Evolutionary conservation across 1,140 invertebrate species (phyloP).

Genomic region (Sinonovacula constricta): DNA sequence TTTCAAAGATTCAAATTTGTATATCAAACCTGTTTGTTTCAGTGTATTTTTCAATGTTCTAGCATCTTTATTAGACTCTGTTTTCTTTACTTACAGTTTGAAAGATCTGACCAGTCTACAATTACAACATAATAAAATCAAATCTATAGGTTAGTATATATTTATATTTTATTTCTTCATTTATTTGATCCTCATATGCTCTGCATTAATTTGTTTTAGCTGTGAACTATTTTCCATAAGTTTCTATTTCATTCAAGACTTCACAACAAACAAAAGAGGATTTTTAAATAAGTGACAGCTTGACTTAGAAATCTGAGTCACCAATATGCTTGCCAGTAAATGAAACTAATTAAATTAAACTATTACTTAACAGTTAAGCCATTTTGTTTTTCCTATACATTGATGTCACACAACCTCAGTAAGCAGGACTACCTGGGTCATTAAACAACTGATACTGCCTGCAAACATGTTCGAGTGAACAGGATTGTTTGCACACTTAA

Average conservation of each 20-base stretch:
- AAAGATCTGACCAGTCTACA: slow-evolving; percentile 72
- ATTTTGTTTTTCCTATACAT: no score
- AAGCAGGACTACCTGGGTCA: no score
- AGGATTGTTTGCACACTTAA: no score
- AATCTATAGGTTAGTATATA: slow-evolving; percentile 64
- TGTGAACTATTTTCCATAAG: not conserved
- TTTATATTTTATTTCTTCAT: not conserved
- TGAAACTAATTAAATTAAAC: no score
- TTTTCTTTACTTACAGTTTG: slow-evolving; percentile 61
- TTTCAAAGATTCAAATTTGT: not conserved
- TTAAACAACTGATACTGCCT: no score
- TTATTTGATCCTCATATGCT: not conserved
- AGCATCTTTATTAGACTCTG: slow-evolving; percentile 16
- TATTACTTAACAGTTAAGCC: no score
- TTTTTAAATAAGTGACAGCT: no score
- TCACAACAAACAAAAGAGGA: no score
- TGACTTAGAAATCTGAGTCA: not conserved
- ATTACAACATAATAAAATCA: slow-evolving; percentile 74
- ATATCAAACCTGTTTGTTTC: not conserved
- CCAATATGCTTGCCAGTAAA: not conserved
- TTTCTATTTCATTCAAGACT: not conserved
- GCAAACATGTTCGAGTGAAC: no score
- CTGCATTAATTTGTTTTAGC: not conserved
- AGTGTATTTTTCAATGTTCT: slow-evolving; percentile 1
- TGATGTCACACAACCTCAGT: no score